These are phyloP conservation scores for Catocala sponsa DNA, from an alignment of 2,888 invertebrate genomes.

Conservation along the genomic window DNA sequence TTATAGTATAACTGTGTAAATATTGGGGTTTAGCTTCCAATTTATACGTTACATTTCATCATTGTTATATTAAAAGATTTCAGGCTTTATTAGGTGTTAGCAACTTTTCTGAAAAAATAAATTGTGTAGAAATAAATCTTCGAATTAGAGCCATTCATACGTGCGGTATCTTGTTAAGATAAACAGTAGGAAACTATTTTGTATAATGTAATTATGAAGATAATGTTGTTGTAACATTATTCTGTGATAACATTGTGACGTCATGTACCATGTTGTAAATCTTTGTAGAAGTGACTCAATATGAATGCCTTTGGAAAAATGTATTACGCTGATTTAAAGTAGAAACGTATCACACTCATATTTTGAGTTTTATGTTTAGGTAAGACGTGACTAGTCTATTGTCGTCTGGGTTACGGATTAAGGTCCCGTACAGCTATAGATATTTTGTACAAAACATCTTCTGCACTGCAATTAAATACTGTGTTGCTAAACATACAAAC, in stretches of 20 bases:
- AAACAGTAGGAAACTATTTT: constrained; percentile 14
- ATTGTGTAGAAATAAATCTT: constrained; percentile 36
- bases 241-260: neutral
- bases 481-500: no score
- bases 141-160: constrained; percentile 12
- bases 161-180: constrained; percentile 31
- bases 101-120: constrained; percentile 14
- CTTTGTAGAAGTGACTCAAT: neutral
- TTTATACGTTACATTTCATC: constrained; percentile 11
- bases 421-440: no score
- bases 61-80: constrained; percentile 12
- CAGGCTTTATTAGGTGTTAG: constrained; percentile 34
- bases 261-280: neutral
- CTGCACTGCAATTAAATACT: no score
- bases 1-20: no score
- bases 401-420: neutral
- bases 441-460: no score
- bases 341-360: no score
- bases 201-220: constrained; percentile 3
- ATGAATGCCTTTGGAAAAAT: neutral
- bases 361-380: no score
- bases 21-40: neutral
- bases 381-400: neutral
- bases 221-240: neutral
- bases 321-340: no score